These are phyloP conservation scores for Lamproptera curius DNA, from an alignment of 2,888 invertebrate genomes.

Conservation along the genomic window DNA sequence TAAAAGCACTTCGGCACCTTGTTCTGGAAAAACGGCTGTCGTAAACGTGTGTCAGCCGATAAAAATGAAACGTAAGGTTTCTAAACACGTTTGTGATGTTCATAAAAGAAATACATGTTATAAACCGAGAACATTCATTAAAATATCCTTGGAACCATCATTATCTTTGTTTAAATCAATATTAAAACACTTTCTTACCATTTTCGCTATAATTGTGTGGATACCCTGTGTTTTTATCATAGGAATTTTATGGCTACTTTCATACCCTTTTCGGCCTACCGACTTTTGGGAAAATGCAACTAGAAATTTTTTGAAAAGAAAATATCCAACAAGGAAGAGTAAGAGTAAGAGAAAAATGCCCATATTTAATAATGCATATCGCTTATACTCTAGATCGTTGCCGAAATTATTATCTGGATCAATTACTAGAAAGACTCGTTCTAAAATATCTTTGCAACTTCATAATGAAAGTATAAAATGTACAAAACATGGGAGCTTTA, in stretches of 20 bases:
- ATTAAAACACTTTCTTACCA: conserved; percentile 34
- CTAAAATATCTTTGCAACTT: background rate
- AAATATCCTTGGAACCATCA: conserved; percentile 7
- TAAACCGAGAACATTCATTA: background rate
- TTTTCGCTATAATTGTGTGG: conserved; percentile 39
- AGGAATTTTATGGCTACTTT: conserved; percentile 36
- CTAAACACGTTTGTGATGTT: background rate
- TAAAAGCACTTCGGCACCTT: background rate
- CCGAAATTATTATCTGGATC: too few relatives aligned
- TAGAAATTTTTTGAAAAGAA: background rate
- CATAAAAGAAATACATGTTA: background rate
- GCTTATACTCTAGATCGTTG: too few relatives aligned
- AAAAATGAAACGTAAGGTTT: conserved; percentile 10
- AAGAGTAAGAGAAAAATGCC: background rate
- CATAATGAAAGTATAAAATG: background rate
- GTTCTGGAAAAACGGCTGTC: background rate
- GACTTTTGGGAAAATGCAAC: background rate
- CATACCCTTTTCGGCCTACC: conserved; percentile 35
- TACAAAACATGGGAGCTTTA: background rate
- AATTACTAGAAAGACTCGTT: too few relatives aligned
- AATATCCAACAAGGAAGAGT: background rate
- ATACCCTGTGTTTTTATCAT: conserved; percentile 42
- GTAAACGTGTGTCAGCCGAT: background rate
- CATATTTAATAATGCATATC: too few relatives aligned
- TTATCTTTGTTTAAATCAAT: conserved; percentile 21